These are phyloP conservation scores for Onychomys torridus DNA, from an alignment of 2,797 vertebrate genomes.

Conservation along the genomic window DNA sequence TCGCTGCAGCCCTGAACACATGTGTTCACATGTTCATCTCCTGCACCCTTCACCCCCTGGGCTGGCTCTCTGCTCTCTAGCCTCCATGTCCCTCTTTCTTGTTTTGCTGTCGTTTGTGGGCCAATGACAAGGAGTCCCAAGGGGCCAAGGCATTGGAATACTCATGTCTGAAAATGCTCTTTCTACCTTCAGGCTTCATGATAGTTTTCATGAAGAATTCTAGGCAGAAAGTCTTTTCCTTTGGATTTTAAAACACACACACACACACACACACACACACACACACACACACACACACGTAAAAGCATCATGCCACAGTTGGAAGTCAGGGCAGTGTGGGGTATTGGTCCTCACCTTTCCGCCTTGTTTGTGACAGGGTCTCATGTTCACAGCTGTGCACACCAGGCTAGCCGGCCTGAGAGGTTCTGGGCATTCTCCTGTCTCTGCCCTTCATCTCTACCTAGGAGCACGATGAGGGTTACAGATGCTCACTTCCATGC, in stretches of 20 bases:
- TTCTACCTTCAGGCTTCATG: not conserved
- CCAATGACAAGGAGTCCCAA: not conserved
- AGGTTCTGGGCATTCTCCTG: not conserved
- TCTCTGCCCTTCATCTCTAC: not conserved
- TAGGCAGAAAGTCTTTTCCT: constrained; percentile 19
- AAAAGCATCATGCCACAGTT: not conserved
- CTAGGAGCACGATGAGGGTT: not conserved
- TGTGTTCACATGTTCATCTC: not conserved
- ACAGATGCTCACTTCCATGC: not conserved
- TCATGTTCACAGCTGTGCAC: not conserved
- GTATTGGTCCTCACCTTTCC: not conserved
- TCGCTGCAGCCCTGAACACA: not conserved
- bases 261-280: no score
- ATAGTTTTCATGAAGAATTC: not conserved
- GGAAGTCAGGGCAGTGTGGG: not conserved
- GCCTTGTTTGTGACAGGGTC: not conserved
- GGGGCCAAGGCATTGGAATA: not conserved
- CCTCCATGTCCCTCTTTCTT: not conserved
- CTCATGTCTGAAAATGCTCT: not conserved
- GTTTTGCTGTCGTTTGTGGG: not conserved
- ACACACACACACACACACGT: no score
- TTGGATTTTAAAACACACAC: not conserved
- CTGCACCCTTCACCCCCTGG: not conserved
- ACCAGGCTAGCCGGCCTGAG: not conserved
- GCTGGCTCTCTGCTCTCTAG: not conserved